Base-by-base conservation (phyloP, 2,888 invertebrate species). In the Dryobotodes eremita region DNA sequence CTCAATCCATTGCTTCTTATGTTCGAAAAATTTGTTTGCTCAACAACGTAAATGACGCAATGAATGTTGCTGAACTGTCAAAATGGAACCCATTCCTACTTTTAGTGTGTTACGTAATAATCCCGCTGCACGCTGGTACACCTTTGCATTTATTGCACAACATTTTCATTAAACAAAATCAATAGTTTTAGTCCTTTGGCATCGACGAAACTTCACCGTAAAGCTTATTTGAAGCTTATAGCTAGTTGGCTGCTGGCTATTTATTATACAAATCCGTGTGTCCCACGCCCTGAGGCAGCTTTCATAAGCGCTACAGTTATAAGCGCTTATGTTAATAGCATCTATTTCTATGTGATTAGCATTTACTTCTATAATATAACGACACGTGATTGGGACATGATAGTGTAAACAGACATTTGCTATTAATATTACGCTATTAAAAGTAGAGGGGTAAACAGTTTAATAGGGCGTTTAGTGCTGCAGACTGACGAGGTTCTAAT, bases 221-320 rank as follows among this genome's bases (percentile, higher is more conserved):
- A 23, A 8, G 55, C 55, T 55, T 11, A 55, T 55, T 55, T 55
- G n/a, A n/a, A n/a, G n/a, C n/a, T n/a, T n/a, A n/a, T n/a, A n/a
- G n/a, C n/a, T n/a, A n/a, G n/a, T n/a, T n/a, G 1, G 55, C 46
- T 77, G 0, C 8, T 6, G 0, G 48, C 50, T 75, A 0, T 6
- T 3, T 20, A 17, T 31, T 23, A n/a, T 50, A 8, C 4, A 4
- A 11, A 20, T 0, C 86, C 46, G 80, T 88, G 36, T 83, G 80
- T 74, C 78, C 31, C 83, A 13, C 20, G 46, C 42, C 86, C 71
- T 68, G 66, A 73, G 84, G 75, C 75, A 71, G 71, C 75, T 86
- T 86, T 88, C 86, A 71, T 80, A 87, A 87, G 73, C 68, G 75
- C 71, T 75, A 88, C 86, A 86, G 72, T 79, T 80, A 57, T 31